Evolutionary conservation across 2,113 vertebrate species (phyloP).

Genomic region (Gadus macrocephalus): DNA sequence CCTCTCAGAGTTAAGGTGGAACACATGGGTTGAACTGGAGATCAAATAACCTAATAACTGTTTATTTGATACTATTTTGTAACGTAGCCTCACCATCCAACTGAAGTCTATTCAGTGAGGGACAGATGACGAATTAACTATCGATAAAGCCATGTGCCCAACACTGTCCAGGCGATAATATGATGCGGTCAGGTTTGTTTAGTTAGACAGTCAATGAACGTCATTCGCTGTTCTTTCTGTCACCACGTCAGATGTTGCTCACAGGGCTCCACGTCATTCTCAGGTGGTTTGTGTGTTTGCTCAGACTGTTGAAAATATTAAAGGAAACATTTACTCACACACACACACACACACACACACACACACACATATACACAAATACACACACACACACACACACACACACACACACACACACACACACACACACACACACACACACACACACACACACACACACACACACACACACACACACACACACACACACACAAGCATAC

Average conservation of each 20-base stretch:
- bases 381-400: no score
- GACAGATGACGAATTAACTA: neutral
- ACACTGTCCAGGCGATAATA: neutral
- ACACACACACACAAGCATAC: no score
- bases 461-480: no score
- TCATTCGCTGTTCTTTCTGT: neutral
- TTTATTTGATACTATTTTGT: neutral
- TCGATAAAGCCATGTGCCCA: no score
- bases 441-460: no score
- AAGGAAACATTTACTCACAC: neutral
- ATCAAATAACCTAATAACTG: neutral
- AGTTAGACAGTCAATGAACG: neutral
- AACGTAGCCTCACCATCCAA: neutral
- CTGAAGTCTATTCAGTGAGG: neutral
- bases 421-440: no score
- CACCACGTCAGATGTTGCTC: neutral
- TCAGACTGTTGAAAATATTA: neutral
- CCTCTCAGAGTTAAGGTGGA: no score
- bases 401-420: no score
- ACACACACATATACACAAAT: no score
- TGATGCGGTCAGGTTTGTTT: neutral
- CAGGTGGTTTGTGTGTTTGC: neutral
- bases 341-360: no score
- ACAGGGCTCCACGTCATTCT: neutral
- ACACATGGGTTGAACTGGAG: neutral